Evolutionary conservation across 2,113 vertebrate species (phyloP).

Genomic region (Isurus oxyrinchus): DNA sequence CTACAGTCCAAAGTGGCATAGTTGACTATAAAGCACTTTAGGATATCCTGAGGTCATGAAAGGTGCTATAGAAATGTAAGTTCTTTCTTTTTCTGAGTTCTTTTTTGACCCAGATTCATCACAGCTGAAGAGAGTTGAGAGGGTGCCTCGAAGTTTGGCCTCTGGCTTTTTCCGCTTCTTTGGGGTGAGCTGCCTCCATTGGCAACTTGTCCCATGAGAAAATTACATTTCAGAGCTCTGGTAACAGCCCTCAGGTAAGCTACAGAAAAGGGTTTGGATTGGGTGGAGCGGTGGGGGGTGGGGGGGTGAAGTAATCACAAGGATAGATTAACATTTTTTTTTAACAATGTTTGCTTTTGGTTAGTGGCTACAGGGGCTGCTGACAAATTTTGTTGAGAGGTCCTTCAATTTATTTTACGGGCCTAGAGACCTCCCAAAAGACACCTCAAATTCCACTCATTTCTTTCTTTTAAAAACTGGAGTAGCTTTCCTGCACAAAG

Average conservation of each 20-base stretch:
- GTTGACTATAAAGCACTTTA: not conserved
- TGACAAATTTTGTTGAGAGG: not conserved
- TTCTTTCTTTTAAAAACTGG: not conserved
- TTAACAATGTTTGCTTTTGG: not conserved
- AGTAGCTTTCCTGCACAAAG: not conserved
- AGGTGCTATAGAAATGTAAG: not conserved
- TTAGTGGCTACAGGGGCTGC: not conserved
- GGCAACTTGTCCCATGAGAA: not conserved
- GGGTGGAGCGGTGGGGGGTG: not conserved
- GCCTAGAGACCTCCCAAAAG: not conserved
- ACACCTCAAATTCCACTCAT: not conserved
- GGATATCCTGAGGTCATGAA: not conserved
- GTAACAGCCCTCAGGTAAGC: not conserved
- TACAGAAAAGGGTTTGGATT: not conserved
- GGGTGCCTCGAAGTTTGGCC: not conserved
- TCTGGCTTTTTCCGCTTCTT: not conserved
- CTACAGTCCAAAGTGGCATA: not conserved
- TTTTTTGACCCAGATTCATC: not conserved
- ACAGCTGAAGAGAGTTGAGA: not conserved
- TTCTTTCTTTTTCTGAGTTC: not conserved
- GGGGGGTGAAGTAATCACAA: not conserved
- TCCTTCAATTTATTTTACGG: not conserved
- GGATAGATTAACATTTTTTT: not conserved
- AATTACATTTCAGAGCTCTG: not conserved
- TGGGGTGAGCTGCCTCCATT: not conserved